A percentile compares a stretch with the other conserved stretches of the same genome.
Conservation (phyloP, 2,888 invertebrate species). For the Megastigmus dorsalis region DNA sequence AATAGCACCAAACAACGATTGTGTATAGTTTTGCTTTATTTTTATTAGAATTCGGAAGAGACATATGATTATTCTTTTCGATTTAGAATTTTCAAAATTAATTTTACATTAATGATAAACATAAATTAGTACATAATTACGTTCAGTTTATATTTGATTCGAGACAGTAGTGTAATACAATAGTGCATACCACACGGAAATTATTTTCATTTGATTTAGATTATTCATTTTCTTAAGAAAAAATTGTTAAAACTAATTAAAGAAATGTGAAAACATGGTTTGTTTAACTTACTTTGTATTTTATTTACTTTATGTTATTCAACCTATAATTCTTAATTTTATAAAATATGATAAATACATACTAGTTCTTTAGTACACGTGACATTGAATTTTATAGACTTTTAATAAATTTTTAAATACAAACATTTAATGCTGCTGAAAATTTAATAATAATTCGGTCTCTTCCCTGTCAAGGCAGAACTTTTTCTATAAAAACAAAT, state of each 20-base stretch:
- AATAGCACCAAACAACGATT: too few relatives aligned
- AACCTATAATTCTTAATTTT: not conserved
- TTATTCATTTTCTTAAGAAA: too few relatives aligned
- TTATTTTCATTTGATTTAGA: not conserved
- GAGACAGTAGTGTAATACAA: too few relatives aligned
- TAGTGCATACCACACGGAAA: too few relatives aligned
- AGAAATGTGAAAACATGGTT: too few relatives aligned
- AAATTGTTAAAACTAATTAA: too few relatives aligned
- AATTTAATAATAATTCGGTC: conserved; percentile 6
- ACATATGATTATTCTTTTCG: not conserved
- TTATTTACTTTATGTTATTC: not conserved
- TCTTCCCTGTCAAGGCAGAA: not conserved
- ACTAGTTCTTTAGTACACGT: not conserved
- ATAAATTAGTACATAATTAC: too few relatives aligned
- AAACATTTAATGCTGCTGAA: not conserved
- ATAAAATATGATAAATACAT: conserved; percentile 5
- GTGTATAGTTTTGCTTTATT: too few relatives aligned
- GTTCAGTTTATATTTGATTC: too few relatives aligned
- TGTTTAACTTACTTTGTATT: too few relatives aligned
- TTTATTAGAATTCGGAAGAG: conserved; percentile 3
- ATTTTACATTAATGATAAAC: not conserved
- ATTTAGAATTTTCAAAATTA: not conserved
- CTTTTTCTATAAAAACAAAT: conserved; percentile 25
- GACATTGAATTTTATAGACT: not conserved
- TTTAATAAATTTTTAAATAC: conserved; percentile 8